Evolutionary conservation across 1,140 invertebrate genomes (phyloP), one percentile per base, ranked within the genome.

Genomic region (Dendrolimus punctatus): DNA sequence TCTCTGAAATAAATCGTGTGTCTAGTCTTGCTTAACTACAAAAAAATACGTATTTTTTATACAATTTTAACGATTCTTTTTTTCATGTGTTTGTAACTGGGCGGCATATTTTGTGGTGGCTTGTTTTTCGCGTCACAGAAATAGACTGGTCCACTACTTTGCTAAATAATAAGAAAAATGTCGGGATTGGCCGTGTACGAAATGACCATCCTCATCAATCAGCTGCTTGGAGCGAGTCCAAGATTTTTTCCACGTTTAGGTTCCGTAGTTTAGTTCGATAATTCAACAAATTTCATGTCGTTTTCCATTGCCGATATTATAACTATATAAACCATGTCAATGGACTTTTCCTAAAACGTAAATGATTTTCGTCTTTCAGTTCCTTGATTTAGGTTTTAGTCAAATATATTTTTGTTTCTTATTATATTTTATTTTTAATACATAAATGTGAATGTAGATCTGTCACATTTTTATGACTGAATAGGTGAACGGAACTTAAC

Each of bases 201-300:
- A 83, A 84, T 86, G 83, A 80, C 83, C 83, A 86, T 84, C 83
- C 83, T 86, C 83, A 86, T 86, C 83, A 86, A 86, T 86, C 83
- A 86, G 78, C 80, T 82, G 76, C 75, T 86, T 86, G 83, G 83
- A 83, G 59, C 56, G 62, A 57, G 64, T 80, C 83, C 80, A 86
- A 86, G 70, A 84, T 84, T 86, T 86, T 84, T 86, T 84, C 80
- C 80, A 82, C 79, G 80, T 83, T 86, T 82, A 86, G 78, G 73
- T 86, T 86, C 80, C 68, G 71, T 79, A 84, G 80, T 82, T 86
- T 84, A 79, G 79, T 75, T 76, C 69, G 76, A 76, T 80, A 78
- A 79, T 81, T 80, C 65, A 61, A 70, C 68, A 62, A 66, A 71
- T 64, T 71, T 51, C 70, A 72, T 73, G 77, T 81, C 71, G 66